Percentiles rank a stretch among this genome's conserved stretches.
These are phyloP conservation scores for Chalcis sispes DNA, from an alignment of 2,888 invertebrate genomes.

Conservation along the genomic window DNA sequence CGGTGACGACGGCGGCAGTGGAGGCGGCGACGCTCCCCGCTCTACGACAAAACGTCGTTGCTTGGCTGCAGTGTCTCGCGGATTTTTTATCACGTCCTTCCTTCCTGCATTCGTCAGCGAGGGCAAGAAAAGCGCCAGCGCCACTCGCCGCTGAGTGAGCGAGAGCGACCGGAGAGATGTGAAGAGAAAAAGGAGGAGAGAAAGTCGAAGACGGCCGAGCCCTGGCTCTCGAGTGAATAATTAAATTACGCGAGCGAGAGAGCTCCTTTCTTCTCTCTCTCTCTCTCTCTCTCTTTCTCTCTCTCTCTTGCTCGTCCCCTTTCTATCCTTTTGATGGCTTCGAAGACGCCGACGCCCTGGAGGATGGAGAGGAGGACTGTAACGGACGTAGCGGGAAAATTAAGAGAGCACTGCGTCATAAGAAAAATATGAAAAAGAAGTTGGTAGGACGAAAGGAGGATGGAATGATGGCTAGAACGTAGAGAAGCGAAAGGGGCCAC, in stretches of 20 bases:
- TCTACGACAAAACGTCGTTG: conserved; percentile 45
- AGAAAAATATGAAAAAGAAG: conserved; percentile 33
- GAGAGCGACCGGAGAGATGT: not conserved
- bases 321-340: conserved; percentile 45
- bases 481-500: not conserved
- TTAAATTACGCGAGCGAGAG: conserved; percentile 49
- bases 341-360: conserved; percentile 27
- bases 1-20: not conserved
- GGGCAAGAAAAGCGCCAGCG: conserved; percentile 50
- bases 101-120: conserved; percentile 58
- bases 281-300: conserved; percentile 8
- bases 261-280: conserved; percentile 20
- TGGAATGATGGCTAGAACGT: too few relatives aligned
- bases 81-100: conserved; percentile 58
- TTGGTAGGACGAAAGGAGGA: too few relatives aligned
- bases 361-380: conserved; percentile 44
- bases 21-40: not conserved
- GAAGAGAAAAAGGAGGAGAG: not conserved
- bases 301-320: not conserved
- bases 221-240: conserved; percentile 54
- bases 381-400: conserved; percentile 51
- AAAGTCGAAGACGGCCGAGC: not conserved
- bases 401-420: conserved; percentile 40
- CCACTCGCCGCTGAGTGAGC: conserved; percentile 1
- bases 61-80: conserved; percentile 51